A percentile compares a stretch with the other conserved stretches of the same genome.
These are phyloP conservation scores for Pollachius pollachius DNA, from an alignment of 2,113 vertebrate species.

Conservation along the genomic window DNA sequence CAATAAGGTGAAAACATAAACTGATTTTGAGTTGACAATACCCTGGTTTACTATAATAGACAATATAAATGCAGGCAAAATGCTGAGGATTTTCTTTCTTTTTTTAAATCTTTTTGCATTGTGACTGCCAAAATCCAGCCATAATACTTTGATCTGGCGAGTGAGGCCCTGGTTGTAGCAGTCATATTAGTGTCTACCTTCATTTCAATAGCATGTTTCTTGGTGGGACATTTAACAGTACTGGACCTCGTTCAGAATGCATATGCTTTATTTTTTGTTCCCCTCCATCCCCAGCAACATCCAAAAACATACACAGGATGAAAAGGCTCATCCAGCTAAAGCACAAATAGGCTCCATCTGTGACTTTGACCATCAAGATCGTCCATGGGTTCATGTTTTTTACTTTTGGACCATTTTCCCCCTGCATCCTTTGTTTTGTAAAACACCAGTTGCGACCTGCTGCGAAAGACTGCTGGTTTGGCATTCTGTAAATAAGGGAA, in stretches of 20 bases:
- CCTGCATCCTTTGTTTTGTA: slow-evolving; percentile 40
- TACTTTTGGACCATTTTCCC: slow-evolving; percentile 19
- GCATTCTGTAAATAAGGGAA: slow-evolving; percentile 74
- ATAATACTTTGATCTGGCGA: not conserved
- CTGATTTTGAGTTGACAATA: slow-evolving; percentile 36
- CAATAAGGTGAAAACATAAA: slow-evolving; percentile 15
- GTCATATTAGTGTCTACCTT: not conserved
- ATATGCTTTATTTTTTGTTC: too few relatives aligned
- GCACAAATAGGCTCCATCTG: slow-evolving; percentile 62
- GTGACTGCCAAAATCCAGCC: not conserved
- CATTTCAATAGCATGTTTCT: slow-evolving; percentile 9
- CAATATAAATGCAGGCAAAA: slow-evolving; percentile 25
- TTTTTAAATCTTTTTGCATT: not conserved
- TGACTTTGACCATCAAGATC: too few relatives aligned
- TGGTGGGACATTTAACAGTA: slow-evolving; percentile 17
- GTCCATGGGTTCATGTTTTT: slow-evolving; percentile 2
- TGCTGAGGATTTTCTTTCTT: slow-evolving; percentile 5
- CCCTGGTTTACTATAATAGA: slow-evolving; percentile 3
- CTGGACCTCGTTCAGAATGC: too few relatives aligned
- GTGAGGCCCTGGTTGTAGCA: not conserved
- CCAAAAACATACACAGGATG: not conserved
- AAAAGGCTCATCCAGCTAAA: slow-evolving; percentile 56
- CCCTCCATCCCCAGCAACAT: too few relatives aligned
- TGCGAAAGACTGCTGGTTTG: slow-evolving; percentile 33
- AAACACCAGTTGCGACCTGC: slow-evolving; percentile 39